Evolutionary conservation across 2,888 invertebrate genomes (phyloP), one percentile per base, ranked within the genome.

Genomic region (Rutpela maculata): DNA sequence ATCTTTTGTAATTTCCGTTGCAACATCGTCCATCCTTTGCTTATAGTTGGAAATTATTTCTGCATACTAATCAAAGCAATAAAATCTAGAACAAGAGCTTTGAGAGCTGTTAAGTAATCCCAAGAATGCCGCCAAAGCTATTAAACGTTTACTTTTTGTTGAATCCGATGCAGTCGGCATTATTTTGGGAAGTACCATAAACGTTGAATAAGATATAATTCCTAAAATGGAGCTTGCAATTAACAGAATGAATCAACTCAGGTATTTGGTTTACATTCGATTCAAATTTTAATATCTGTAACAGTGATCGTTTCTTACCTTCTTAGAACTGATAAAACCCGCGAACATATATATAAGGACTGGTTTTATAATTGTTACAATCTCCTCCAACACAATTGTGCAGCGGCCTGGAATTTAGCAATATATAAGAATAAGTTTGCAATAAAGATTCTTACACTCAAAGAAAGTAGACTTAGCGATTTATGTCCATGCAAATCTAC

Each of bases 131-230:
- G 7, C 50, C 3, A 12, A 50, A 50, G 50, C 50, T 6, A n/a
- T 50, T 50, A 43, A 12, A 50, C 50, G 7, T n/a, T 15, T 50
- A 50, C 50, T 50, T 50, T n/a, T 50, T 50, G n/a, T 50, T 15
- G 50, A 6, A 6, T 50, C 50, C 5, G 50, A 50, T 50, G 50
- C 50, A 50, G n/a, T 6, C 50, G 50, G 50, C 50, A n/a, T 50
- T 50, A 50, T 50, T 43, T 50, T 50, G 50, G 50, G 3, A 50
- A 50, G 50, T n/a, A 50, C 50, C 50, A 50, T 50, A 50, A n/a
- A 50, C n/a, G 50, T n/a, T 50, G 50, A 50, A 50, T 50, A 50
- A 50, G n/a, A 50, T 15, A 43, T 43, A 50, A 15, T 6, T 12
- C 50, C n/a, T 50, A 50, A 50, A 50, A 50, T 50, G 50, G 50